Evolutionary conservation across 92 coral and sea anemone genomes (phyloP).

Genomic region (Epizoanthus illoricatus): DNA sequence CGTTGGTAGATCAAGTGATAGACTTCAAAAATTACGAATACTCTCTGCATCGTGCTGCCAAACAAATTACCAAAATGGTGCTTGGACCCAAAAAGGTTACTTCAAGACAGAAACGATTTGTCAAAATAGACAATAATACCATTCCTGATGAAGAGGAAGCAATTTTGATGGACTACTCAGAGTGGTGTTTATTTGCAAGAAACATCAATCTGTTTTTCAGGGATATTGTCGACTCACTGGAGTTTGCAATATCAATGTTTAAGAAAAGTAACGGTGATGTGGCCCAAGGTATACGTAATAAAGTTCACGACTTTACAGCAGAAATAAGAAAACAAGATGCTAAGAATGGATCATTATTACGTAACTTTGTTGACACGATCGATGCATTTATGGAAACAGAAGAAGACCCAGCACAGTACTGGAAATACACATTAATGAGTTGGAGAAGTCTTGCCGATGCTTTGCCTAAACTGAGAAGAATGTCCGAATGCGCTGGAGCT

Average conservation of each 20-base stretch:
- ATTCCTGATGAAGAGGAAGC: background rate
- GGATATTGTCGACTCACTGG: constrained; percentile 38
- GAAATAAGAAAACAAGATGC: background rate
- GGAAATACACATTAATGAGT: constrained; percentile 21
- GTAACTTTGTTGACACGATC: constrained; percentile 1
- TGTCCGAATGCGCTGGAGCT: constrained; percentile 45
- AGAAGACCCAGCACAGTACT: background rate
- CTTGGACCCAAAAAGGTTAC: constrained; percentile 4
- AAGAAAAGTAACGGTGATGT: background rate
- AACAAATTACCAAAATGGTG: constrained; percentile 24
- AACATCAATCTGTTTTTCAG: constrained; percentile 22
- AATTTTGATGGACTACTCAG: background rate
- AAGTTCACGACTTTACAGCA: background rate
- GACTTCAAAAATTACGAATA: constrained; percentile 43
- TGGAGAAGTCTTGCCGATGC: constrained; percentile 25
- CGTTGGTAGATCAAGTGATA: constrained; percentile 42
- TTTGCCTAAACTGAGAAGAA: background rate
- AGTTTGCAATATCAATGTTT: background rate
- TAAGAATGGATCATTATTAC: background rate
- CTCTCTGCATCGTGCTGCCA: constrained; percentile 46
- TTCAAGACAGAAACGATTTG: background rate
- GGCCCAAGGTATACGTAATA: background rate
- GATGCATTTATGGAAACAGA: background rate
- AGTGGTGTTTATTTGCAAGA: constrained; percentile 20
- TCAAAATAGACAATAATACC: background rate